These are phyloP conservation scores for Pygoscelis adeliae DNA, from an alignment of 2,113 vertebrate species.

Conservation along the genomic window DNA sequence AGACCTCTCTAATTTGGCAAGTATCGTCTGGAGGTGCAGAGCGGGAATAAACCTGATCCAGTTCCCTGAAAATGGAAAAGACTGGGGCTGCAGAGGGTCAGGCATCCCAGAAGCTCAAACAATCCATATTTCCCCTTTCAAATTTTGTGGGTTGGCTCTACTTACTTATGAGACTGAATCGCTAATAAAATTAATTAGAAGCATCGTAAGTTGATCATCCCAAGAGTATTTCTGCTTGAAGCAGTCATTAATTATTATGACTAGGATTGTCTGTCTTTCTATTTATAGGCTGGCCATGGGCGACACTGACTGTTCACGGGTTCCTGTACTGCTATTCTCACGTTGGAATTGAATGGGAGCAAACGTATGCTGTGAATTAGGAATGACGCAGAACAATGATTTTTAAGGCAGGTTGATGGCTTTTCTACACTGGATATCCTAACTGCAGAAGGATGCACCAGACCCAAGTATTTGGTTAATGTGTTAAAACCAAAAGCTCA, in stretches of 20 bases:
- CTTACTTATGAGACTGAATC: neutral
- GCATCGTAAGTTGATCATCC: neutral
- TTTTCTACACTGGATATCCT: neutral
- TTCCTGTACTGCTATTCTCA: slow-evolving; percentile 82
- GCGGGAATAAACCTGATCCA: neutral
- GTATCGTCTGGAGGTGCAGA: neutral
- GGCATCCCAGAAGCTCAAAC: neutral
- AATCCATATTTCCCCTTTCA: neutral
- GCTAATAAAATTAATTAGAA: neutral
- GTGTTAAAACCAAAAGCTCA: neutral
- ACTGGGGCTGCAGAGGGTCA: neutral
- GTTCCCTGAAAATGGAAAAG: neutral
- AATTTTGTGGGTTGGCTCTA: neutral
- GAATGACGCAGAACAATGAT: neutral
- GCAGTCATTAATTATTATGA: slow-evolving; percentile 25
- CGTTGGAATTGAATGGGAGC: slow-evolving; percentile 80
- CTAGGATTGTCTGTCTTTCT: slow-evolving; percentile 1
- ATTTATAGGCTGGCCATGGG: slow-evolving; percentile 80
- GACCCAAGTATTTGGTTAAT: neutral
- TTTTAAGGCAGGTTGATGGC: neutral
- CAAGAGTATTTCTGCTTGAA: neutral
- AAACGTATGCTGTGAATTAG: neutral
- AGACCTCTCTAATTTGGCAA: neutral
- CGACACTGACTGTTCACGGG: slow-evolving; percentile 71
- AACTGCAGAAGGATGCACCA: neutral